Evolutionary conservation across 2,797 vertebrate species (phyloP).

Genomic region (Pangasius larnaudii): DNA sequence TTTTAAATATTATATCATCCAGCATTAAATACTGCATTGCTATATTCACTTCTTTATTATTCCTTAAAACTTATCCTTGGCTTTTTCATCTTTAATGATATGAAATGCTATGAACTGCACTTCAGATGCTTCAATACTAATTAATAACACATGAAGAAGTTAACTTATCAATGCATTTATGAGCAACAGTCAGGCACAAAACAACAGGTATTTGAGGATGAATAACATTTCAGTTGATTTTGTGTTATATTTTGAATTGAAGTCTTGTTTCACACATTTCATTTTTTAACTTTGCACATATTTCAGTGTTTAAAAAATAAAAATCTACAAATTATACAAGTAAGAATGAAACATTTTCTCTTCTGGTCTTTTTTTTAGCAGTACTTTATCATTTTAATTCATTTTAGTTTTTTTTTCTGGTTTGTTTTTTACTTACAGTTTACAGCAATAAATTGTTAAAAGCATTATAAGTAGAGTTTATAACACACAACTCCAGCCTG

Average conservation of each 20-base stretch:
- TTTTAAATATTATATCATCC: neutral
- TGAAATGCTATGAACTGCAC: neutral
- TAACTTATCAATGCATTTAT: no score
- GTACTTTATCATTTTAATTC: neutral
- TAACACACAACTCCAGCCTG: neutral
- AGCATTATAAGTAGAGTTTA: neutral
- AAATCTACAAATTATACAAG: neutral
- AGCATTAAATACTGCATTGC: neutral
- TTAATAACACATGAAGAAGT: neutral
- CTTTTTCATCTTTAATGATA: neutral
- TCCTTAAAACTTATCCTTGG: neutral
- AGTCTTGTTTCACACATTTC: neutral
- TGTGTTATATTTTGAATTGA: neutral
- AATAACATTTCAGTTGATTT: neutral
- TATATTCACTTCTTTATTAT: neutral
- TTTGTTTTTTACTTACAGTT: neutral
- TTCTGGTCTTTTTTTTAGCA: neutral
- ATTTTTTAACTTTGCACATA: neutral
- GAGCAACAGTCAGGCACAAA: neutral
- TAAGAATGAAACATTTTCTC: neutral
- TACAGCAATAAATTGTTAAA: neutral
- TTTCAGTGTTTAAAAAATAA: neutral
- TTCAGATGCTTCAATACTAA: neutral
- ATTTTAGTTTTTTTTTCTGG: neutral
- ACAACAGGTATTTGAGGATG: neutral